phyloP scores from a whole-genome alignment of 2,888 invertebrate genomes.

The Tipula lateralis region DNA sequence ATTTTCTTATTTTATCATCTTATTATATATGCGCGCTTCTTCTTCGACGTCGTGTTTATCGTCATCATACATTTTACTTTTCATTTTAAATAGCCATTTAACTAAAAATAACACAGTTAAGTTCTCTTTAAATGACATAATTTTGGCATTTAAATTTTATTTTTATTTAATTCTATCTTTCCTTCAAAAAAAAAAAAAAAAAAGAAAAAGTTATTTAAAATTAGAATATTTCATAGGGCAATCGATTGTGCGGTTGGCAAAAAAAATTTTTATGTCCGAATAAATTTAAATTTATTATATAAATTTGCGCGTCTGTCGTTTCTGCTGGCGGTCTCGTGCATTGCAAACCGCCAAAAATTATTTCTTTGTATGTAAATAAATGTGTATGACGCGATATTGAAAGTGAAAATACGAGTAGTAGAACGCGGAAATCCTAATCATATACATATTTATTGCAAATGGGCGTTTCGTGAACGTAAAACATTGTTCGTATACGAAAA shows the following conservation, averaged over 20 bases:
- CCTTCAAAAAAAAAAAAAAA: background rate
- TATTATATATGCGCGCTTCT: background rate
- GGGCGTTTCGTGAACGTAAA: background rate
- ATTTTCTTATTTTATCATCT: background rate
- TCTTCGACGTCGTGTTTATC: background rate
- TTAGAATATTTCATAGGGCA: background rate
- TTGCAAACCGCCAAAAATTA: background rate
- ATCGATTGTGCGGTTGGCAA: background rate
- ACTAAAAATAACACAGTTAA: conserved; percentile 6
- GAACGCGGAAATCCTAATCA: background rate
- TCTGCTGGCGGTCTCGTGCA: background rate
- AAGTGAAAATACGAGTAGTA: background rate
- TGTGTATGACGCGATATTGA: background rate
- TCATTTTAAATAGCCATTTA: conserved; percentile 24
- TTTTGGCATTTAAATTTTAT: conserved; percentile 24
- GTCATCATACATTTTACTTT: background rate
- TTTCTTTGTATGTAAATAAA: background rate
- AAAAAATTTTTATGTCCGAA: background rate
- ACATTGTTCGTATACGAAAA: background rate
- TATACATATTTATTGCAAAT: background rate
- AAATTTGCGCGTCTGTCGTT: background rate
- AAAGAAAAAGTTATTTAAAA: background rate
- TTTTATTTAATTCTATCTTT: conserved; percentile 19
- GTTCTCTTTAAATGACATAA: conserved; percentile 24
- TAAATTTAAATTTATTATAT: background rate